Base-by-base conservation (phyloP, 2,113 vertebrate species). In the Pitta sordida region DNA sequence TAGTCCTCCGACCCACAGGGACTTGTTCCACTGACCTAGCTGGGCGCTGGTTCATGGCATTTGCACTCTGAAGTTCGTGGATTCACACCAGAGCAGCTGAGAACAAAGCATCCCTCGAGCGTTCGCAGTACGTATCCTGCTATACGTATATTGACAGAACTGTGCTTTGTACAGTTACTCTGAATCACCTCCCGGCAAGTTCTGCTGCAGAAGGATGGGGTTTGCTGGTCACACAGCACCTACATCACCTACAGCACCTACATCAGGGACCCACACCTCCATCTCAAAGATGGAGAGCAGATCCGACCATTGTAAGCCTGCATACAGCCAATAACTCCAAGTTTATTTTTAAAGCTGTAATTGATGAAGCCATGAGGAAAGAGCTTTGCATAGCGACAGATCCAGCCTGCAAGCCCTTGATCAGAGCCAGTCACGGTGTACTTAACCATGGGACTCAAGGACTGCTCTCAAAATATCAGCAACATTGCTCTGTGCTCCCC, bases 1-100 rank as follows among this genome's bases (percentile, higher is more conserved):
- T 14, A 91, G 79, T 22, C 44, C 70, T 83, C 21, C 3, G 1
- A 65, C 34, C 59, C 63, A 77, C 11, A 77, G 48, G 46, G 63
- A 75, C 44, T 74, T 80, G 75, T 83, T 91, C 55, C 67, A 74
- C 51, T 88, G 88, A 94, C 67, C 85, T 30, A 27, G 39, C 37
- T 30, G 46, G 55, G 71, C 46, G 90, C n/a, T 29, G 30, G 74
- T 60, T 90, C 78, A 79, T 3, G 3, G 53, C 53, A 78, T 84
- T 83, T 86, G 59, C 46, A 39, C 74, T 78, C 65, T 41, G n/a
- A 80, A 79, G 88, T 88, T 92, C 68, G 74, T 32, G 21, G 80
- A 93, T 83, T 92, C 80, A 83, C 63, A 93, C 80, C 88, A 88
- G 3, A 81, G 55, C 68, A 75, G 80, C 59, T 69, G 86, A 83